Base-by-base conservation (phyloP, 2,797 vertebrate species). In the Valencia hispanica region DNA sequence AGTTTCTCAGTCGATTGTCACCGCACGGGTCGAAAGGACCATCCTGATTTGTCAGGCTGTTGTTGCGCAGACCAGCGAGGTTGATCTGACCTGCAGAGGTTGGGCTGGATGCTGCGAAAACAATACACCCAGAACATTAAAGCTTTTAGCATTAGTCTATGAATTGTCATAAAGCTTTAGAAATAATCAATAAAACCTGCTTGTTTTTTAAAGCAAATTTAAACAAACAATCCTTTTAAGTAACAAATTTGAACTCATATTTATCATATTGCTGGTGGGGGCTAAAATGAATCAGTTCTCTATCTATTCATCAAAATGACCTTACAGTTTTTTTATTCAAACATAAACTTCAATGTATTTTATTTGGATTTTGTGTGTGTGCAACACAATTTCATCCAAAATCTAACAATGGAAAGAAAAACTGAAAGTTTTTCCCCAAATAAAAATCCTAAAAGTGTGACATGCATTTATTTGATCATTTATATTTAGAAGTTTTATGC, bases 21-120 rank as follows among this genome's bases (percentile, higher is more conserved):
- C 94, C 78, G 51, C 95, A 96, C 0, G 96, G 95, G 78, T 99
- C 98, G 0, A 95, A 96, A 5, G 96, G 88, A 1, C 84, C 91
- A 0, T 99, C 98, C 0, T 97, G 96, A 68, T 96, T 97, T 94
- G 97, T 97, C 73, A 99, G 94, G 92, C 97, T 97, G 94, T 97
- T 98, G 4, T 97, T 97, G 73, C 98, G 95, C 53, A 97, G 88
- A 48, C 96, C 95, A 36, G 96, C 95, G 66, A 99, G 87, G 91
- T 95, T 97, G 88, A 97, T 96, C 92, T 97, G 98, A 72, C 95
- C 94, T 0, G 95, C 94, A 0, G 96, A 96, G 51, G 97, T 99
- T 25, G 98, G 98, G 77, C 98, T 99, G 34, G 92, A 93, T 0
- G 96, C 98, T 99, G 89, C 15, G 65, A 41, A 51, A 68, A 47